These are phyloP conservation scores for Heliconius hermathena DNA, from an alignment of 1,140 invertebrate genomes.

Conservation along the genomic window DNA sequence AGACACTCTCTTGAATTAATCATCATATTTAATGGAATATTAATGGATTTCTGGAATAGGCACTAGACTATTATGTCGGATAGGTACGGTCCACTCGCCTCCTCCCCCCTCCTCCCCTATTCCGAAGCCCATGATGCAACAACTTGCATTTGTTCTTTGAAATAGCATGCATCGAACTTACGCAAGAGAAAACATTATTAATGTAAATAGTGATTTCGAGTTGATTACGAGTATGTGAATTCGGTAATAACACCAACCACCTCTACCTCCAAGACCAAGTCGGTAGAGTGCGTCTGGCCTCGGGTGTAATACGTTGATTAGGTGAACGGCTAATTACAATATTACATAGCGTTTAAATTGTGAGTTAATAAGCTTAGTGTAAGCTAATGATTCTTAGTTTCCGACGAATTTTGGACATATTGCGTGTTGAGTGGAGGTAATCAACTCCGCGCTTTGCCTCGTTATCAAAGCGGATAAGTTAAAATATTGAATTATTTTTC, in stretches of 20 bases:
- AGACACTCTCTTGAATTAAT: too few relatives aligned
- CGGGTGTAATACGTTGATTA: neutral
- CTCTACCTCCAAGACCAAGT: neutral
- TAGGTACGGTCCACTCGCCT: too few relatives aligned
- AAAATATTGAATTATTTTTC: too few relatives aligned
- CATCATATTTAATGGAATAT: too few relatives aligned
- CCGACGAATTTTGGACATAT: too few relatives aligned
- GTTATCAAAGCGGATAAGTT: too few relatives aligned
- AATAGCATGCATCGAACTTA: neutral
- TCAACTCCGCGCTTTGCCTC: too few relatives aligned
- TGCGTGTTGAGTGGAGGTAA: too few relatives aligned
- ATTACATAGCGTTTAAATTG: neutral
- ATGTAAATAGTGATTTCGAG: neutral
- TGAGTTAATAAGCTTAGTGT: neutral
- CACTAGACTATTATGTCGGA: too few relatives aligned
- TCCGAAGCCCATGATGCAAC: neutral
- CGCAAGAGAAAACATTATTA: neutral
- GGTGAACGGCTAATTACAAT: slow-evolving; percentile 6
- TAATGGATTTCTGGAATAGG: too few relatives aligned
- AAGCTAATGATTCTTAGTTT: neutral
- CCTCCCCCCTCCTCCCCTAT: too few relatives aligned
- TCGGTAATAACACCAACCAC: neutral
- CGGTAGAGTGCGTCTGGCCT: neutral
- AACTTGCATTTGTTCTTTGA: neutral
- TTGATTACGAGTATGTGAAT: neutral